Conservation (phyloP, 2,113 vertebrate genomes). For the Malurus melanocephalus region DNA sequence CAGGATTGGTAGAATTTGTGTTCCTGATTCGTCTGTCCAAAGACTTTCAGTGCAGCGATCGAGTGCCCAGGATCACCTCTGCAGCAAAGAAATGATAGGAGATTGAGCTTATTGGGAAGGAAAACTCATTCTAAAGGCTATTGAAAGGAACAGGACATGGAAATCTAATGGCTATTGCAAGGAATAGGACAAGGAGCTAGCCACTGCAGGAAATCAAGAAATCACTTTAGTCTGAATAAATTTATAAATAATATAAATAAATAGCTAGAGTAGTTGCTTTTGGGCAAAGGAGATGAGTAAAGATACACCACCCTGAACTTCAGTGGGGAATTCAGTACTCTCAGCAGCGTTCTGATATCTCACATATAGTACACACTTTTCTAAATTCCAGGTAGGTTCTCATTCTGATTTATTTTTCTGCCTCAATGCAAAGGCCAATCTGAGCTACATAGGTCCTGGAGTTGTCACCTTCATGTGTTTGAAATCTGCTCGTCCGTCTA, state of each 20-base stretch:
- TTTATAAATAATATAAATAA: no score
- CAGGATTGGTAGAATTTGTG: not conserved
- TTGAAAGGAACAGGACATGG: not conserved
- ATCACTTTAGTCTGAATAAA: not conserved
- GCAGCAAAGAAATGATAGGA: not conserved
- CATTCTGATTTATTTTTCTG: not conserved
- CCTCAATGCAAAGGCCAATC: not conserved
- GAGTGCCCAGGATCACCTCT: not conserved
- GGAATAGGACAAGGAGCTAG: not conserved
- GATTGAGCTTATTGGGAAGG: not conserved
- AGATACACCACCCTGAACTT: not conserved
- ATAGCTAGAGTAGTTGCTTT: not conserved
- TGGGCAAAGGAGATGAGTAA: not conserved
- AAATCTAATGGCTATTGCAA: not conserved
- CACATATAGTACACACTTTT: not conserved
- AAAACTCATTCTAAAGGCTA: not conserved
- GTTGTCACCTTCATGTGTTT: not conserved
- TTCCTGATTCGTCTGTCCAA: not conserved
- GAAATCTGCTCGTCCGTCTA: not conserved
- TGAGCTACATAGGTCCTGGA: not conserved
- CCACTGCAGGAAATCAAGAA: not conserved
- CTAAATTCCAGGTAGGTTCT: not conserved
- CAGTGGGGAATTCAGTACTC: not conserved
- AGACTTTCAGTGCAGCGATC: not conserved
- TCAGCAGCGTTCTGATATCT: not conserved